These are phyloP conservation scores for Oreortyx pictus DNA, from an alignment of 2,797 vertebrate genomes.

Conservation along the genomic window DNA sequence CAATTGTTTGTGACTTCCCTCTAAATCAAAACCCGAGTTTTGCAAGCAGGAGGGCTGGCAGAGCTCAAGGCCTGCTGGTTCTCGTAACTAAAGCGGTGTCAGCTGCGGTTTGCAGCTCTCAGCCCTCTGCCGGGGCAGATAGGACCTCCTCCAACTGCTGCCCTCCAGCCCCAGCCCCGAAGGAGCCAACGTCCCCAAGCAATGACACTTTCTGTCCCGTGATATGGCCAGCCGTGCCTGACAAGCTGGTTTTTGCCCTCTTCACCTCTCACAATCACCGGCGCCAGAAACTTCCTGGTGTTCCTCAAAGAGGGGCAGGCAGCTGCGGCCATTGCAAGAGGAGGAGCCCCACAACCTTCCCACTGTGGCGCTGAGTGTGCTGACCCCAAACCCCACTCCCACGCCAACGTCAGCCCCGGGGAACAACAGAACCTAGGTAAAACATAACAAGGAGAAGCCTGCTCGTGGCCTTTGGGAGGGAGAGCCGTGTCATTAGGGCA, in stretches of 20 bases:
- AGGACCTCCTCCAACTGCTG: neutral
- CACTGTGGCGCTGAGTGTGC: neutral
- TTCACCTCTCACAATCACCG: neutral
- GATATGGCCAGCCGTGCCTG: neutral
- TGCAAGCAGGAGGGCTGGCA: neutral
- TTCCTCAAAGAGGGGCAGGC: neutral
- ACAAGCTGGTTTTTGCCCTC: neutral
- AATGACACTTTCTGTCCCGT: neutral
- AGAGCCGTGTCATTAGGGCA: constrained; percentile 60
- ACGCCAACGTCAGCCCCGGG: neutral
- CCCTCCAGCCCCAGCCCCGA: neutral
- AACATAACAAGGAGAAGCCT: constrained; percentile 71
- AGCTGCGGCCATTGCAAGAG: neutral
- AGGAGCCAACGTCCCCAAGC: neutral
- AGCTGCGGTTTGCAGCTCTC: neutral
- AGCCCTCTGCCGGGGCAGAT: neutral
- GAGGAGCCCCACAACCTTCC: neutral
- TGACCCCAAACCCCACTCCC: neutral
- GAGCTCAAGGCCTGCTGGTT: neutral
- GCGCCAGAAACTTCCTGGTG: neutral
- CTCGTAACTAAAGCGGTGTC: neutral
- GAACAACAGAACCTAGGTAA: constrained; percentile 71
- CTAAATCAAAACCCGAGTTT: neutral
- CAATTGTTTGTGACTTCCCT: neutral
- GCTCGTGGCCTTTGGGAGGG: constrained; percentile 57